Evolutionary conservation across 30 jellyfish, hydroid and myxozoan species (phyloP), one percentile per base, ranked within the genome.

Genomic region (Rhopilema esculentum): DNA sequence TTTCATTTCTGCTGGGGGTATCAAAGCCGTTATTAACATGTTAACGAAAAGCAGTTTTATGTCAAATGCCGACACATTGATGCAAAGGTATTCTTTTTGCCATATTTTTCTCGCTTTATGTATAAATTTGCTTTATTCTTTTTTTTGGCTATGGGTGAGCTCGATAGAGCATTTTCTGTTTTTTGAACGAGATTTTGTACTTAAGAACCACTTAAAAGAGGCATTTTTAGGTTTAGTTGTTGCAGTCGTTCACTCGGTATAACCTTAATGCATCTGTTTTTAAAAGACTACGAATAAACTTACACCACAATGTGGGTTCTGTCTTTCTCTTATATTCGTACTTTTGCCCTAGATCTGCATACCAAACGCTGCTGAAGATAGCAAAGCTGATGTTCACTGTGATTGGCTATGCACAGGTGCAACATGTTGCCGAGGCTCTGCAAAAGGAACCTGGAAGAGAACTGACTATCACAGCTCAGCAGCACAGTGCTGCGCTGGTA

Each of bases 1-100:
- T 66, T 90, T 95, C 66, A 77, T 95, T 8, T 80, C 87, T 86
- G 99, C 99, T 30, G 99, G 99, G 49, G 99, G 99, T 7, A 89
- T 91, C 66, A 76, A 95, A 16, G 87, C 98, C 17, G 95, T 95
- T 20, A 53, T 86, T 16, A 91, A 85, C 53, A 83, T 95, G 98
- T 78, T 95, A 71, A 86, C 97, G 28, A 84, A 82, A 63, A 87
- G 65, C 25, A 75, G 75, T 23, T 95, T 95, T 67, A 67, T 95
- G 68, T 67, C 68, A 8, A 88, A 90, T 32, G 85, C 97, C 1
- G 98, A 95, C 66, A 66, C 91, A 23, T 73, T 91, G 26, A 79
- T 95, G 52, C 89, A 89, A 84, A 91, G 99, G 99, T 95, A 61
- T 20, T 69, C 64, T 22, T 64, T 21, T n/a, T 9, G 21, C 53